Evolutionary conservation across 23 tunicate genomes (phyloP).

Genomic region (Trididemnum miniatum): DNA sequence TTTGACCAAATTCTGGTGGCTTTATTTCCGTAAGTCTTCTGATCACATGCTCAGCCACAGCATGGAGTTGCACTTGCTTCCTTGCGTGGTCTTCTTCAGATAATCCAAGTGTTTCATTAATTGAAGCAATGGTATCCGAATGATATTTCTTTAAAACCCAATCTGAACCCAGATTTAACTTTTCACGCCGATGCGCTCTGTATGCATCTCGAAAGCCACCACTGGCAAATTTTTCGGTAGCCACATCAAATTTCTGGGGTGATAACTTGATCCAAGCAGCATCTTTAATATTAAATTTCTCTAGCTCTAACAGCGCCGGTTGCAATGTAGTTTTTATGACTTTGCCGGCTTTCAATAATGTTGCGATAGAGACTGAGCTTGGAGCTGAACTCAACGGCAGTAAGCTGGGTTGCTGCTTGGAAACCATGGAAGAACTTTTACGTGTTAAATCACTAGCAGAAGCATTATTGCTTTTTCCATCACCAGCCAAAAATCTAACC

Average conservation of each 20-base stretch:
- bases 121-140: not conserved
- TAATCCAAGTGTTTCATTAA: not conserved
- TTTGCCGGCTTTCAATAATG: not conserved
- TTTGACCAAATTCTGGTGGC: not conserved
- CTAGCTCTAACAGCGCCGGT: not conserved
- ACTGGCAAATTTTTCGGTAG: slow-evolving; percentile 15
- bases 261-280: too few species aligned
- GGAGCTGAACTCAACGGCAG: not conserved
- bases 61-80: slow-evolving; percentile 41
- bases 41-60: slow-evolving; percentile 12
- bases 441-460: not conserved
- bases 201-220: slow-evolving; percentile 42
- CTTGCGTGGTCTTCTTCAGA: slow-evolving; percentile 27
- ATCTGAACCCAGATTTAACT: not conserved
- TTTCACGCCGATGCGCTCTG: not conserved
- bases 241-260: not conserved
- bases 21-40: not conserved
- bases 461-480: not conserved
- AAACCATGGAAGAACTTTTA: not conserved
- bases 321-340: not conserved
- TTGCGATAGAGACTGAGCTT: not conserved
- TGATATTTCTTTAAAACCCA: slow-evolving; percentile 19
- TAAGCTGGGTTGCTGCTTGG: too few species aligned
- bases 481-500: not conserved
- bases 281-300: too few species aligned